Evolutionary conservation across 2,888 invertebrate species (phyloP).

Genomic region (Drosophila atripex): DNA sequence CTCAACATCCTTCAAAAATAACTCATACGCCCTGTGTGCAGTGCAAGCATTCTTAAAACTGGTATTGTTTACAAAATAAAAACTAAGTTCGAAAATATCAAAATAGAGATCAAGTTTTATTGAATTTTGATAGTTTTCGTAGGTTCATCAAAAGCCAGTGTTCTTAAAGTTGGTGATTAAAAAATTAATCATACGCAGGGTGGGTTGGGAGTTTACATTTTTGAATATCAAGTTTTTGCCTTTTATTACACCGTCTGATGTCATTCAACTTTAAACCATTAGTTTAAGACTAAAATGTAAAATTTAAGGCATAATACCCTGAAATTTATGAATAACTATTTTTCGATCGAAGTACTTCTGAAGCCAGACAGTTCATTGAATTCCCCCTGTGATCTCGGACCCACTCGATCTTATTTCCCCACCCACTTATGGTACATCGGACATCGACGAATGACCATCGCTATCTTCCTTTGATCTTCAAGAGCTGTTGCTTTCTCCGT

Average conservation of each 20-base stretch:
- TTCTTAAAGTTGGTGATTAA: not conserved
- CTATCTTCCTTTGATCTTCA: constrained; percentile 57
- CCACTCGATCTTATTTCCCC: constrained; percentile 23
- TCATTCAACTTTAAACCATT: too few relatives aligned
- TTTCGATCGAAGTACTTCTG: not conserved
- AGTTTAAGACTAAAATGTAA: too few relatives aligned
- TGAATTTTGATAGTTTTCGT: not conserved
- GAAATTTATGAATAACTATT: not conserved
- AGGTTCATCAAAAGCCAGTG: not conserved
- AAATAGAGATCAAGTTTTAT: not conserved
- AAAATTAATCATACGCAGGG: not conserved
- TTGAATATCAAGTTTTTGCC: too few relatives aligned
- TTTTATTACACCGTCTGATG: too few relatives aligned
- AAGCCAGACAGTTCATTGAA: not conserved
- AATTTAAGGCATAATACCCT: too few relatives aligned
- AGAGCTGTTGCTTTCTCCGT: constrained; percentile 23
- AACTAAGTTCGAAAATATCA: not conserved
- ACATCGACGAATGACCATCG: constrained; percentile 42
- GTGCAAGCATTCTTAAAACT: not conserved
- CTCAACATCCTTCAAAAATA: not conserved
- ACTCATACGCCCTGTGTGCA: not conserved
- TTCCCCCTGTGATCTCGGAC: constrained; percentile 8
- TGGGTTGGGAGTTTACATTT: too few relatives aligned
- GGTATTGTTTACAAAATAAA: too few relatives aligned
- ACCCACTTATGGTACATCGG: constrained; percentile 18